phyloP scores from a whole-genome alignment of 2,113 vertebrate species.

The Epinephelus cyanopodus region DNA sequence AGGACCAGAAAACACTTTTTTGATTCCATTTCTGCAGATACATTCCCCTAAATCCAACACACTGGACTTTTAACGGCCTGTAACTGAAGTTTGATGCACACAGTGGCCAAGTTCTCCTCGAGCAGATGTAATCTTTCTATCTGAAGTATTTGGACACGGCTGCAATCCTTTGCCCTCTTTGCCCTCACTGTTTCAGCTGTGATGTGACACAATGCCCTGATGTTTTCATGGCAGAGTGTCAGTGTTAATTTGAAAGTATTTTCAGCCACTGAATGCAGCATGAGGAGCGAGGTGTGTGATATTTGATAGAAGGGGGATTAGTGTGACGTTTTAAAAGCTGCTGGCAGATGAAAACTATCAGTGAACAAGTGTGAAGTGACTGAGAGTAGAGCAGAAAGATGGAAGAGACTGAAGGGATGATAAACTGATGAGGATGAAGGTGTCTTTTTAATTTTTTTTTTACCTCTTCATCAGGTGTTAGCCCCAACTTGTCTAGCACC shows the following conservation, averaged over 20 bases:
- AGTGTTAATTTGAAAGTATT: constrained; percentile 35
- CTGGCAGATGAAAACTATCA: constrained; percentile 33
- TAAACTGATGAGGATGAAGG: constrained; percentile 10
- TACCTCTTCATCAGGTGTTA: constrained; percentile 25
- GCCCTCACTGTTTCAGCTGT: background rate
- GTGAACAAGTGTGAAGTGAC: constrained; percentile 17
- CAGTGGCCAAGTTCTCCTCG: background rate
- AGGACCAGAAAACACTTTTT: too few relatives aligned
- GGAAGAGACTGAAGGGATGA: background rate
- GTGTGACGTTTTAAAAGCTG: background rate
- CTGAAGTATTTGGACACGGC: background rate
- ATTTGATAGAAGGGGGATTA: constrained; percentile 28
- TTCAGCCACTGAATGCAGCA: constrained; percentile 1
- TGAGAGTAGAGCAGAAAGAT: background rate
- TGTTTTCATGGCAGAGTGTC: background rate
- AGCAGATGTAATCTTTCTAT: background rate
- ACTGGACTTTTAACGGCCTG: too few relatives aligned
- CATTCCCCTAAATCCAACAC: too few relatives aligned
- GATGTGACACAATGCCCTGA: background rate
- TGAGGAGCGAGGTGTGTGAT: constrained; percentile 7
- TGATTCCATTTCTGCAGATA: too few relatives aligned
- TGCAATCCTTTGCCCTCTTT: background rate
- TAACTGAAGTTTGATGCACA: background rate
- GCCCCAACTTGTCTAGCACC: constrained; percentile 30
- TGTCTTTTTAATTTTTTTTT: constrained; percentile 4